Base-by-base conservation (phyloP, 2,797 vertebrate genomes). In the Catostomus latipinnis region DNA sequence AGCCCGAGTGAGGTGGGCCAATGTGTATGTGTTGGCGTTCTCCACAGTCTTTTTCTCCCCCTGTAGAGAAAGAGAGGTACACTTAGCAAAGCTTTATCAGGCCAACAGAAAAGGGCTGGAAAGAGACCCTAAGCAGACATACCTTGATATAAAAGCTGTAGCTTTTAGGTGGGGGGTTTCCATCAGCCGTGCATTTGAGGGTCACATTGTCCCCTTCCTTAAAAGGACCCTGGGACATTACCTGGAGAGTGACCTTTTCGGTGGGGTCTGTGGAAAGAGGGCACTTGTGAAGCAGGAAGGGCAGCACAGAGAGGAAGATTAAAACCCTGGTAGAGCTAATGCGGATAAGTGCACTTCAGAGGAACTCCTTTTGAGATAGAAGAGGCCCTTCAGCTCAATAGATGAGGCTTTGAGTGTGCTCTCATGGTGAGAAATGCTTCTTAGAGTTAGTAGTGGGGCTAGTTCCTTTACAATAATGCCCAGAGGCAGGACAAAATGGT, bases 131-230 rank as follows among this genome's bases (percentile, higher is more conserved):
- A 5, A 52, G 69, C 49, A 61, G 60, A 88, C 90, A 92, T 93
- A 97, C 98, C 86, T 97, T 96, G 69, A 97, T 89, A 88, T 96
- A 91, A 93, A 98, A 99, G 88, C 91, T 93, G 86, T 96, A 99
- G 88, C 95, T 95, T 81, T 94, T 92, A 0, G 97, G 98, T 84
- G 96, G 91, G 6, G 97, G 97, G 88, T 98, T 99, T 58, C 98
- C 98, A 57, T 99, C 98, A 71, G 97, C 97, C 60, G 90, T 91
- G 88, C 97, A 99, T 87, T 94, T 95, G 80, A 99, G 92, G 84
- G 96, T 99, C 88, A 99, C 87, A 82, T 96, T 96, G 90, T 95
- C 95, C 2, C 97, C 97, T 90, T 99, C 98, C 82, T 93, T 94
- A 76, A 97, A 89, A 46, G 90, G 92, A 6, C 86, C 93, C 83